Base-by-base conservation (phyloP, 1,140 invertebrate species). In the Solenopsis fugax region DNA sequence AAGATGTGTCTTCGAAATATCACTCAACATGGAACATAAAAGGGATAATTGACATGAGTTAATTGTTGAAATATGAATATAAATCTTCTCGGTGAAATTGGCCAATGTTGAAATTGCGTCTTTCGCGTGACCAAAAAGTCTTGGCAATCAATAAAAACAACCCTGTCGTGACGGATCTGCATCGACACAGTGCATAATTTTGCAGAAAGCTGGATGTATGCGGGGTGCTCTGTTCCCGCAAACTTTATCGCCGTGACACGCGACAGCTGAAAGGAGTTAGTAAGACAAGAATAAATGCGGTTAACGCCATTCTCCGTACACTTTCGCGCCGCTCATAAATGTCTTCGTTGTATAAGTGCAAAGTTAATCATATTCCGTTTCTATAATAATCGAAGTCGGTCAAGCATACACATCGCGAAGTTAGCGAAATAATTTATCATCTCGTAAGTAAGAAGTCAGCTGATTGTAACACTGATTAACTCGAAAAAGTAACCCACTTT, bases 341-440 rank as follows among this genome's bases (percentile, higher is more conserved):
- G 69, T 75, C 41, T 7, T 2, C 37, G 37, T 21, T 60, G n/a
- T 41, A 54, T 34, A 64, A 37, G 62, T 50, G 41, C 41, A 60
- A 50, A 84, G 80, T 84, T 84, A 84, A 84, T 84, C 54, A 71
- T 37, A 75, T 84, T 84, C 54, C 80, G 41, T 80, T 85, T 54
- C 58, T 85, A 16, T 65, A 85, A 77, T 52, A 65, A 80, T 77
- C 84, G 54, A 85, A 80, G 58, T 78, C 73, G 45, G 48, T 37
- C 60, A 65, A 29, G 37, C 56, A 50, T 69, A 69, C 21, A 67
- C n/a, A 45, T 62, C 18, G 18, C 21, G 34, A 41, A 16, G 52
- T 45, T 21, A 60, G 72, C 50, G 48, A 85, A 85, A 77, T 85
- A 85, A 77, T 85, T 77, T 77, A 85, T 85, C 45, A 77, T 60